Conservation (phyloP, 2,888 invertebrate genomes). For the Brachycybe producta region DNA sequence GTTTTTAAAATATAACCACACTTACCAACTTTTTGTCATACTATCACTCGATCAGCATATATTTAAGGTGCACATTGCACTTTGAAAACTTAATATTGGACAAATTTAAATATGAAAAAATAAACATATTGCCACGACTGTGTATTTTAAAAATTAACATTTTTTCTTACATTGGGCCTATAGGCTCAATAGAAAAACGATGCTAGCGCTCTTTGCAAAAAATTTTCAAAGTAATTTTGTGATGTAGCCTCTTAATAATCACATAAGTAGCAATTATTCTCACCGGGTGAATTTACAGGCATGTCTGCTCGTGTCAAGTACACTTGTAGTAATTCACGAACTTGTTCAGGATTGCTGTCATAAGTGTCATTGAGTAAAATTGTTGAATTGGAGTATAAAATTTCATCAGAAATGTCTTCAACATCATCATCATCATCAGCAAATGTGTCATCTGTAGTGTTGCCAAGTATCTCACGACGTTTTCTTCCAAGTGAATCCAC, state of each 20-base stretch:
- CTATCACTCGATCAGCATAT: too few species aligned
- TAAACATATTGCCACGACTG: too few species aligned
- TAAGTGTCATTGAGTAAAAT: conserved; percentile 11
- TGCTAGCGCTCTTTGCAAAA: not conserved
- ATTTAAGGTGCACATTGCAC: too few species aligned
- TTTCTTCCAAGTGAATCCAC: conserved; percentile 18
- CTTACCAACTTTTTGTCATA: too few species aligned
- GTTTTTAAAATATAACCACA: too few species aligned
- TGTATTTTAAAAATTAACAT: not conserved
- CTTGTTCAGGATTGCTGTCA: conserved; percentile 45
- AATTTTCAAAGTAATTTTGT: not conserved
- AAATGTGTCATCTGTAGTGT: conserved; percentile 10
- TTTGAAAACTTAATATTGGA: too few species aligned
- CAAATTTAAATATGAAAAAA: too few species aligned
- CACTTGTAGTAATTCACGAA: conserved; percentile 80
- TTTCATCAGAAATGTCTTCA: conserved; percentile 24
- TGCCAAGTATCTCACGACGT: conserved; percentile 6
- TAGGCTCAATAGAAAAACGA: not conserved
- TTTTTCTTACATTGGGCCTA: not conserved
- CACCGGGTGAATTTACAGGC: conserved; percentile 11
- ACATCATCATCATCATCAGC: conserved; percentile 13
- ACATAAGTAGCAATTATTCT: too few species aligned
- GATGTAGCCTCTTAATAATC: not conserved
- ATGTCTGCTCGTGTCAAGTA: conserved; percentile 13
- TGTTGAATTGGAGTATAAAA: not conserved